Percentiles rank a stretch among this genome's conserved stretches.
phyloP scores from a whole-genome alignment of 2,888 invertebrate species.

The Brenthis daphne region DNA sequence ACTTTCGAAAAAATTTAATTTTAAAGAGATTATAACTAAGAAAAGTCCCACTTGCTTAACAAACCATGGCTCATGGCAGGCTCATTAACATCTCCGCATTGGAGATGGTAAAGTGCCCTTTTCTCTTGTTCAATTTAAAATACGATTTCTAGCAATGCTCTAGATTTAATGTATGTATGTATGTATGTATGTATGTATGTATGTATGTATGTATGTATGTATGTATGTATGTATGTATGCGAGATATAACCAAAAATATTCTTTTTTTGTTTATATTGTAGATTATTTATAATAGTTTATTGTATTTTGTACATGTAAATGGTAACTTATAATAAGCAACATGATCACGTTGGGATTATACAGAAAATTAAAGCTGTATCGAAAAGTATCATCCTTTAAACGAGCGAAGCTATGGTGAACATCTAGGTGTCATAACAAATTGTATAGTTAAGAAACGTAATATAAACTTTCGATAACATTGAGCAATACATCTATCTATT shows the following conservation, averaged over 20 bases:
- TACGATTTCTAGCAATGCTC: conserved; percentile 3
- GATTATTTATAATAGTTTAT: too few relatives aligned
- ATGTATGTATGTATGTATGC: neutral
- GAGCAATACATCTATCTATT: neutral
- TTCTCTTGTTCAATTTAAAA: conserved; percentile 23
- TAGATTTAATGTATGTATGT: neutral
- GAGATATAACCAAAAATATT: neutral
- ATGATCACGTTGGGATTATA: too few relatives aligned
- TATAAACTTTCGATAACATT: too few relatives aligned
- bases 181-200: neutral
- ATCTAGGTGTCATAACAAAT: too few relatives aligned
- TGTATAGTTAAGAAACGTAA: too few relatives aligned
- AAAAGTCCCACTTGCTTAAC: conserved; percentile 64
- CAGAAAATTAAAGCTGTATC: too few relatives aligned
- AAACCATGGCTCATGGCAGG: conserved; percentile 60
- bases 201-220: neutral
- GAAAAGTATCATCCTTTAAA: too few relatives aligned
- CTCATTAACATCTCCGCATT: conserved; percentile 56
- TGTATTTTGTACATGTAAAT: too few relatives aligned
- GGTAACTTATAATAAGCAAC: too few relatives aligned
- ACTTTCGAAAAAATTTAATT: conserved; percentile 19
- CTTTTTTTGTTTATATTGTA: too few relatives aligned
- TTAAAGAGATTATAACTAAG: conserved; percentile 62
- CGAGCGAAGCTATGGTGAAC: too few relatives aligned
- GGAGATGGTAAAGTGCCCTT: conserved; percentile 33